phyloP scores from a whole-genome alignment of 2,113 vertebrate species.

The Oreocharis arfaki region DNA sequence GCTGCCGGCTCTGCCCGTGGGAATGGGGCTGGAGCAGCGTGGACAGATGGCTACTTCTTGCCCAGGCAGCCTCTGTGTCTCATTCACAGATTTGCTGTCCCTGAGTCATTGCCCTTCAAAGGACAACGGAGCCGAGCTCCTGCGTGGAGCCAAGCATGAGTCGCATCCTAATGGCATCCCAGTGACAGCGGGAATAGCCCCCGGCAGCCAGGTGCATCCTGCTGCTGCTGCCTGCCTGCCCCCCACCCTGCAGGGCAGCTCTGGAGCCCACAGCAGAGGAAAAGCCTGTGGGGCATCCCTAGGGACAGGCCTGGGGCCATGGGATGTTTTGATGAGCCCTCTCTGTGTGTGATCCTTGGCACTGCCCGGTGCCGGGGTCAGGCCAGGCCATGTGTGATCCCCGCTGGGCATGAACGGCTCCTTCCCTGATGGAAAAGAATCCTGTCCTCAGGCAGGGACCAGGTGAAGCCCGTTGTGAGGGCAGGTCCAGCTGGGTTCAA shows the following conservation, averaged over 20 bases:
- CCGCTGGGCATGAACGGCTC: fast-evolving
- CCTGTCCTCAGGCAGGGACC: not conserved
- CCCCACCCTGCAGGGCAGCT: not conserved
- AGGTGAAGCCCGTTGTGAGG: fast-evolving
- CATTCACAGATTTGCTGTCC: constrained; percentile 58
- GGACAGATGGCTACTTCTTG: not conserved
- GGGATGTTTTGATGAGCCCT: not conserved
- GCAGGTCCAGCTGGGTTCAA: not conserved
- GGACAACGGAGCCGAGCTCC: not conserved
- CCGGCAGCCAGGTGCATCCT: not conserved
- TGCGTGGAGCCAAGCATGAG: constrained; percentile 5
- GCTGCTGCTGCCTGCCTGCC: not conserved
- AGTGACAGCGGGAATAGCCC: not conserved
- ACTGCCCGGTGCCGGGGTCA: not conserved
- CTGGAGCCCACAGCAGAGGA: not conserved
- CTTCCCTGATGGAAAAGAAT: not conserved
- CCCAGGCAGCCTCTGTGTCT: not conserved
- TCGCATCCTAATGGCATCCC: constrained; percentile 33
- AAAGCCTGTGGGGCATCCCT: not conserved
- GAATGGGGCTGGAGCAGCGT: not conserved
- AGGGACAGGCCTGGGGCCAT: not conserved
- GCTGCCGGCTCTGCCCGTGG: not conserved
- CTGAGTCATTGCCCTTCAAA: constrained; percentile 66
- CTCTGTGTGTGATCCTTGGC: not conserved
- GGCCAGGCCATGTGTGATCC: not conserved